Evolutionary conservation across 2,797 vertebrate species (phyloP), one percentile per base, ranked within the genome.

Genomic region (Peromyscus melanophrys): DNA sequence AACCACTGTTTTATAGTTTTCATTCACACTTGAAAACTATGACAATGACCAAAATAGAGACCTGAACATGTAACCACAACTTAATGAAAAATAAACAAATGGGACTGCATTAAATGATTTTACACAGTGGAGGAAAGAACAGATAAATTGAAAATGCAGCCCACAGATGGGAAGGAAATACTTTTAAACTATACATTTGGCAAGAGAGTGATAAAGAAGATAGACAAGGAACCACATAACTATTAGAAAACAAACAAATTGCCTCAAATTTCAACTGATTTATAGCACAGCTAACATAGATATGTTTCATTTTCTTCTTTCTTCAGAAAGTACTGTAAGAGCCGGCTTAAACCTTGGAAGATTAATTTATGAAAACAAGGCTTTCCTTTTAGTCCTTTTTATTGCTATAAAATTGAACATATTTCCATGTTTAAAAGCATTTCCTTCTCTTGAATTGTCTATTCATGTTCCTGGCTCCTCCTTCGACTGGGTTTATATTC

Each of bases 381-480:
- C 59, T 89, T 84, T 43, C 0, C 31, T 77, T 92, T 5, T 37
- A 67, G 40, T 57, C 80, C 96, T 7, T 92, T 43, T 73, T 78
- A 69, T 69, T 77, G 71, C 69, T 31, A 78, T n/a, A 49, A 91
- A 94, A 40, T 17, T 81, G 34, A 96, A 82, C 4, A 61, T 73
- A 7, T 89, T 92, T 96, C 92, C n/a, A 49, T 82, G 23, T 82
- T 96, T 92, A 89, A 95, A 91, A 57, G 13, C 11, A 75, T 90
- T 94, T 96, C 55, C 73, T 92, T 84, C 34, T 69, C 63, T 71
- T 90, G 43, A 92, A 49, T 94, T 85, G 1, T 82, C 85, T 89
- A 27, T 75, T 83, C 59, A 40, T 96, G 19, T 84, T 88, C 34
- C 57, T 95, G 93, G 65, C 23, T 89, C 43, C 37, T 84, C 93